phyloP scores from a whole-genome alignment of 2,888 invertebrate species.

The Tetheella fluctuosa region DNA sequence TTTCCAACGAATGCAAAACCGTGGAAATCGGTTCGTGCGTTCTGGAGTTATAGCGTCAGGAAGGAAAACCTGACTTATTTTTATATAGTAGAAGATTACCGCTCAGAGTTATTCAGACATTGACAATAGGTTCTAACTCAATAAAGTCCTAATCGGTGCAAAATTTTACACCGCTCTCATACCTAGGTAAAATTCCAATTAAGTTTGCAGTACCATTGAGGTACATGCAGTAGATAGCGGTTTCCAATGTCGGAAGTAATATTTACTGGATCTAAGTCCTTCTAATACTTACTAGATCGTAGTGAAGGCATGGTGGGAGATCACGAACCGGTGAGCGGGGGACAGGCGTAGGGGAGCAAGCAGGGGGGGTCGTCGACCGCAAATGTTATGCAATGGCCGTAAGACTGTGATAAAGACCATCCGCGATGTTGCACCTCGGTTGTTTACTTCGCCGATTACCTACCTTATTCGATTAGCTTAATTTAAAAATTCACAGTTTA shows the following conservation, averaged over 20 bases:
- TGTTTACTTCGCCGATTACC: conserved; percentile 14
- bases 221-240: conserved; percentile 17
- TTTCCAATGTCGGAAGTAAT: conserved; percentile 43
- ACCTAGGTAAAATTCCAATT: neutral
- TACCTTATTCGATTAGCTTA: neutral
- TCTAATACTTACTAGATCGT: conserved; percentile 24
- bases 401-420: conserved; percentile 47
- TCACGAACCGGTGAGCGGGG: conserved; percentile 20
- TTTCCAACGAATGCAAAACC: too few species aligned
- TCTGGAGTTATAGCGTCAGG: too few species aligned
- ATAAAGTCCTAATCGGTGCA: neutral
- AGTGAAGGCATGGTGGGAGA: conserved; percentile 36
- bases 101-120: too few species aligned
- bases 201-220: too few species aligned
- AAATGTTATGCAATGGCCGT: conserved; percentile 52
- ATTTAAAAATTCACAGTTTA: neutral
- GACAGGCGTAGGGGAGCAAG: conserved; percentile 31
- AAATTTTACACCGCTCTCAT: neutral
- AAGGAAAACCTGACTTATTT: too few species aligned
- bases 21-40: too few species aligned
- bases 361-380: conserved; percentile 47
- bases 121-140: too few species aligned
- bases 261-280: conserved; percentile 10
- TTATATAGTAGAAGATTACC: too few species aligned
- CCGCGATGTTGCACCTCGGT: conserved; percentile 35